Conservation (phyloP, 1,140 invertebrate species). For the Mamestra configurata region DNA sequence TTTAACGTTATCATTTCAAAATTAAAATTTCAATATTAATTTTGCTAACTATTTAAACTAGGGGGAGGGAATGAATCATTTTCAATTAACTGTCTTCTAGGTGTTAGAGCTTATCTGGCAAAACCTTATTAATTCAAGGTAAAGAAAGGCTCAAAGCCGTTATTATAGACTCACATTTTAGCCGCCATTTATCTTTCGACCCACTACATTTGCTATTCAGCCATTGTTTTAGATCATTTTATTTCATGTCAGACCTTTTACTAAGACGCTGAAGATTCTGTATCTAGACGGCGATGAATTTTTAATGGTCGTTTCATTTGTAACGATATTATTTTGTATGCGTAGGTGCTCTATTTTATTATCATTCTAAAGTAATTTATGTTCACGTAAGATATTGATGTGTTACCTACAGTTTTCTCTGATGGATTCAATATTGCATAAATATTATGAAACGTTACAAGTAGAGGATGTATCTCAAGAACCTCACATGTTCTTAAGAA, state of each 20-base stretch:
- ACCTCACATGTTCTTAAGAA: not conserved
- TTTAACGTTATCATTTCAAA: not conserved
- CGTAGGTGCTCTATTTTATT: constrained; percentile 15
- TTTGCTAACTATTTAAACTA: not conserved
- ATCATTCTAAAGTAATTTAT: not conserved
- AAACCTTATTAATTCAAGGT: constrained; percentile 45
- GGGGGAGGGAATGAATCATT: constrained; percentile 1
- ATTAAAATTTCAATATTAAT: no score
- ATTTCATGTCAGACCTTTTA: constrained; percentile 43
- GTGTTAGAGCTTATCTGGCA: not conserved
- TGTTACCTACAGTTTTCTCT: not conserved
- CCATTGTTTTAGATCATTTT: constrained; percentile 33
- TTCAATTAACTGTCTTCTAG: not conserved
- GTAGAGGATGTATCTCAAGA: no score
- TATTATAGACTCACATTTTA: constrained; percentile 49
- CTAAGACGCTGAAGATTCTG: constrained; percentile 7
- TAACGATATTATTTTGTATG: not conserved
- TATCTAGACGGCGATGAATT: constrained; percentile 14
- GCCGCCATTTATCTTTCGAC: constrained; percentile 47
- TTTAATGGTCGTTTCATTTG: constrained; percentile 8
- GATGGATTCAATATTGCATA: not conserved
- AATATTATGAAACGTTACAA: not conserved
- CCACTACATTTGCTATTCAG: constrained; percentile 51
- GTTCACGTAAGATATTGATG: not conserved
- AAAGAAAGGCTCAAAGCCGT: constrained; percentile 44